Base-by-base conservation (phyloP, 1,140 invertebrate genomes). In the Andrena cerasifolii region DNA sequence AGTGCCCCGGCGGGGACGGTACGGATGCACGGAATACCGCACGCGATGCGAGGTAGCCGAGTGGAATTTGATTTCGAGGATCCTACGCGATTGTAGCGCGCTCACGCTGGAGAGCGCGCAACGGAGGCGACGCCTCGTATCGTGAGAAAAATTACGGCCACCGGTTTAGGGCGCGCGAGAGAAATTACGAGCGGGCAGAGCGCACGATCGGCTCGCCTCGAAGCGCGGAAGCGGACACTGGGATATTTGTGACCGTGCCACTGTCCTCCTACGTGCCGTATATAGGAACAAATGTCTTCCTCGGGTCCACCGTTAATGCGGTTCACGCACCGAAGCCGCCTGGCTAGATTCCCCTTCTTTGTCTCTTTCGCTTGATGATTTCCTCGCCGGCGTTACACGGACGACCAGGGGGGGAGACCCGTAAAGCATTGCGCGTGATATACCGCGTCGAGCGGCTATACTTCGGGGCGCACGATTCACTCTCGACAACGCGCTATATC, bases 241-340 rank as follows among this genome's bases (percentile, higher is more conserved):
- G 72, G 28, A 80, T 85, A 79, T 86, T 80, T 81, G 76, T 72
- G 71, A 76, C 58, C 74, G 70, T 43, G 61, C 70, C 54, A 62
- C 58, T 81, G 84, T 88, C 84, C 84, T 79, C 87, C 86, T 73
- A 87, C 86, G 79, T 78, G 53, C 24, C n/a, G 28, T 53, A n/a
- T 53, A 54, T 71, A 65, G 58, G 56, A 78, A 85, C 71, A 40
- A 86, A 86, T 49, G 79, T 79, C 84, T 86, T 77, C 66, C 80
- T 78, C 45, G 45, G 10, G 21, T 14, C 21, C 49, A 51, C 59
- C 61, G 53, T 79, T 74, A 78, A 72, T 36, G 33, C 59, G 51
- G 7, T 6, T 16, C 18, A 59, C 54, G 43, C 43, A n/a, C 14
- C 65, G 40, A 33, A n/a, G n/a, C n/a, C 14, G 4, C 24, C 24